Evolutionary conservation across 2,888 invertebrate genomes (phyloP), one percentile per base, ranked within the genome.

Genomic region (Tolmerus cingulatus): DNA sequence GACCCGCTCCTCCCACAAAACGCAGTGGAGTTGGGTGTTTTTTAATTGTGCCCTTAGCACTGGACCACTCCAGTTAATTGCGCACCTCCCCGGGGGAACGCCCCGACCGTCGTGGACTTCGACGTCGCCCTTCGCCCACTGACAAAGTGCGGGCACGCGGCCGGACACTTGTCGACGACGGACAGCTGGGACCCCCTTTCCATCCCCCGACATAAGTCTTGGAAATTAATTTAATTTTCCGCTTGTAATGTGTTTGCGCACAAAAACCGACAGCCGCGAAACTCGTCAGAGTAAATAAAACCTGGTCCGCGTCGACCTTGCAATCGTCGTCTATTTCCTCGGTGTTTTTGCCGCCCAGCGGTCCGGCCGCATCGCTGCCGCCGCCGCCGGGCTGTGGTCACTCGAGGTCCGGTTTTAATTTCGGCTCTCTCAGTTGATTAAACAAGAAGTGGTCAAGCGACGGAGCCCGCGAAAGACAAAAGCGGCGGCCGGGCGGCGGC

Each of bases 371-470:
- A 66, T 66, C 66, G 57, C 19, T 8, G 57, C 7, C 16, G n/a
- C 9, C 55, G 55, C 55, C 19, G 43, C 16, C 19, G n/a, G 23
- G 23, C n/a, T 23, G 66, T 66, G 23, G 66, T 66, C 66, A 66
- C 27, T 66, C 27, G 66, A 66, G 27, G 74, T 74, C 27, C 85
- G 43, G 85, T 74, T 85, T 55, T 37, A 85, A 37, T 74, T 84
- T 85, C 27, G 74, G 74, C 23, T 85, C 85, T 74, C 85, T 85
- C 85, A 85, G 74, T 74, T 85, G 74, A 85, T 85, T 85, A 85
- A 85, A 23, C 46, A 85, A 85, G 85, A 85, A 74, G 16, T 74
- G 74, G 85, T 74, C 46, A 85, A 51, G 23, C 74, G 9, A 19
- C 55, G 8, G 34, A 74, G n/a, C 30, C n/a, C n/a, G 37, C 14